These are phyloP conservation scores for Eueremaeus valkanovi DNA, from an alignment of 2,888 invertebrate species.

Conservation along the genomic window DNA sequence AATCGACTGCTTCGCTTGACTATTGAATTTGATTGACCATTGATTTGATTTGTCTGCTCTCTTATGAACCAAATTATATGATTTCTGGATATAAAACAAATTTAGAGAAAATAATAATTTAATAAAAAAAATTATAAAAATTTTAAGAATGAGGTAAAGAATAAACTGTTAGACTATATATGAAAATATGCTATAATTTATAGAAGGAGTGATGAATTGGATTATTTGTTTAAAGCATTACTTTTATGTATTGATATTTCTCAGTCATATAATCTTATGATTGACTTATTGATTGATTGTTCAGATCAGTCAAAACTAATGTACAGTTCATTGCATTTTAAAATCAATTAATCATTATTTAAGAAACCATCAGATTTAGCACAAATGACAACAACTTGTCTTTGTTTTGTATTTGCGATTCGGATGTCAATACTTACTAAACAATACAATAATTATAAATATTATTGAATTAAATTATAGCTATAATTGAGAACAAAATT, in stretches of 20 bases:
- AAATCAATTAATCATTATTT: not conserved
- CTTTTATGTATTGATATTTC: not conserved
- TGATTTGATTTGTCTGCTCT: not conserved
- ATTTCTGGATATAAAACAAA: too few relatives aligned
- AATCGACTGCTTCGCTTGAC: too few relatives aligned
- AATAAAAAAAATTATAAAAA: not conserved
- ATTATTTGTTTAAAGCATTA: not conserved
- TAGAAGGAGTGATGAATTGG: not conserved
- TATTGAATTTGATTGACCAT: not conserved
- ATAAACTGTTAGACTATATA: not conserved
- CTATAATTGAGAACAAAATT: not conserved
- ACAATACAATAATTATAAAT: too few relatives aligned
- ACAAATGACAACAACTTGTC: not conserved
- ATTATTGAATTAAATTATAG: not conserved
- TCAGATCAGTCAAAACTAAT: not conserved
- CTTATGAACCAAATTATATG: not conserved
- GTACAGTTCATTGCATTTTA: not conserved
- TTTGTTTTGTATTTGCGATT: slow-evolving; percentile 7
- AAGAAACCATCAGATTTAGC: not conserved
- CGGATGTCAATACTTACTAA: not conserved
- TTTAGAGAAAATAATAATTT: too few relatives aligned
- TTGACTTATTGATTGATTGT: not conserved
- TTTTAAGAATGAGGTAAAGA: not conserved
- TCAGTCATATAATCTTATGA: not conserved
- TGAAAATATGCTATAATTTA: not conserved